These are phyloP conservation scores for Galemys pyrenaicus DNA, from an alignment of 2,113 vertebrate genomes.

Conservation along the genomic window DNA sequence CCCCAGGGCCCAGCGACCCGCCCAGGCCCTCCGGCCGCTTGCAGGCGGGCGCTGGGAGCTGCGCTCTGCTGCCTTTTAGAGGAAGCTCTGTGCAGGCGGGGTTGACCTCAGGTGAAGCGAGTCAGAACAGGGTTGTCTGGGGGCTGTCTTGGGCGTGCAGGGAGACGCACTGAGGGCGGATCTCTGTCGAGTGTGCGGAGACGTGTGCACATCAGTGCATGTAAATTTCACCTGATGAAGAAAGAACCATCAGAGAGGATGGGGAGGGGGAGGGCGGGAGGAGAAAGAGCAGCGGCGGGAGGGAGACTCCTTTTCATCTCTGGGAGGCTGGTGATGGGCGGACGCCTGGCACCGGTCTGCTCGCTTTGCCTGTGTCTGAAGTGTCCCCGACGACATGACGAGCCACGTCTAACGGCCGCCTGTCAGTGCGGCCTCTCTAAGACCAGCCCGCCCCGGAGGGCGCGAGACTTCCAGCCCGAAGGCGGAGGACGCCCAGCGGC, in stretches of 20 bases:
- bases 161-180: too few species aligned
- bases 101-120: not conserved
- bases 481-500: too few species aligned
- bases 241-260: not conserved
- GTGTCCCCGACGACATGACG: too few species aligned
- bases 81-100: not conserved
- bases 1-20: too few species aligned
- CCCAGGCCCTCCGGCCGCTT: not conserved
- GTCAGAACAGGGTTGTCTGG: not conserved
- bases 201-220: accelerated
- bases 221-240: not conserved
- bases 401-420: too few species aligned
- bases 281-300: accelerated
- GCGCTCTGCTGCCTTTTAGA: not conserved
- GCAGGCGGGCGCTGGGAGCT: accelerated
- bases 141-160: too few species aligned
- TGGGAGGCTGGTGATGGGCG: not conserved
- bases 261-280: not conserved
- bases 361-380: not conserved
- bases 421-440: too few species aligned
- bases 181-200: not conserved
- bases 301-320: not conserved
- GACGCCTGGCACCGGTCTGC: not conserved
- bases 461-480: not conserved
- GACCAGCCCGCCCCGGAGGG: too few species aligned